Percentiles rank a stretch among this genome's conserved stretches.
These are phyloP conservation scores for Tragelaphus oryx DNA, from an alignment of 2,797 vertebrate genomes.

Conservation along the genomic window DNA sequence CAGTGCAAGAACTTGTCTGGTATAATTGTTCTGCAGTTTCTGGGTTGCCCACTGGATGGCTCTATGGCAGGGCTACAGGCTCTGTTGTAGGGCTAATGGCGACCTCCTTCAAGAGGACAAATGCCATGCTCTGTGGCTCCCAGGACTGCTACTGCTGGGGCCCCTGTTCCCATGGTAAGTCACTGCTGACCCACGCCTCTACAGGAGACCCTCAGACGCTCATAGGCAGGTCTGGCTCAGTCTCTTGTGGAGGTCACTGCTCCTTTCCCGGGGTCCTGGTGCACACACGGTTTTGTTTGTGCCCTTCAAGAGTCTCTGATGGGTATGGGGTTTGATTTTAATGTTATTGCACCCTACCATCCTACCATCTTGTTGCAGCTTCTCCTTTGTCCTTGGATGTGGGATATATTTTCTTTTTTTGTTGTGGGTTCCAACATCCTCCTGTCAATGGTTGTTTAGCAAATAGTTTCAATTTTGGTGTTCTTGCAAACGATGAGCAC, in stretches of 20 bases:
- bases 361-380: background rate
- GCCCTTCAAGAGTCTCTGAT: background rate
- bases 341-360: background rate
- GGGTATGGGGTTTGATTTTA: background rate
- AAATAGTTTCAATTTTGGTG: background rate
- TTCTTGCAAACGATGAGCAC: accelerated
- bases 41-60: background rate
- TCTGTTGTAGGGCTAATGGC: background rate
- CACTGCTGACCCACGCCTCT: background rate
- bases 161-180: background rate
- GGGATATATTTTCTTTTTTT: background rate
- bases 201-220: background rate
- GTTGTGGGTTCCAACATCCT: background rate
- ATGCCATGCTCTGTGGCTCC: background rate
- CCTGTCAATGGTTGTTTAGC: background rate
- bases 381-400: background rate
- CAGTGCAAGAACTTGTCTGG: background rate
- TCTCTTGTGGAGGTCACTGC: background rate
- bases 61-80: background rate
- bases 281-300: background rate
- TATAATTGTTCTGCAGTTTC: background rate
- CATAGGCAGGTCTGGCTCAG: background rate
- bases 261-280: background rate
- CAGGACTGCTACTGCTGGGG: background rate
- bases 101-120: background rate